Conservation (phyloP, 2,797 vertebrate species). For the Aldrovandia affinis region DNA sequence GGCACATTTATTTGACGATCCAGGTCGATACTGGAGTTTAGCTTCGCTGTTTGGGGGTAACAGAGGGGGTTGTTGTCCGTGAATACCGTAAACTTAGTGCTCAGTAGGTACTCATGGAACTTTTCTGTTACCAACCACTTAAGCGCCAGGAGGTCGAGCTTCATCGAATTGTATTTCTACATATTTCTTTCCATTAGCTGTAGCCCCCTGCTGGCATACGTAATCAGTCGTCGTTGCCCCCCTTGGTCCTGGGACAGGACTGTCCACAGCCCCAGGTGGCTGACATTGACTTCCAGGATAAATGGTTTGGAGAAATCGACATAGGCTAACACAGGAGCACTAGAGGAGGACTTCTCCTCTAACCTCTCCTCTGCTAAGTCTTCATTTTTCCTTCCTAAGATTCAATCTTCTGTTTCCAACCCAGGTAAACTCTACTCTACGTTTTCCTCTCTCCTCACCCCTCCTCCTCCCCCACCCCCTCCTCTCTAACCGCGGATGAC, state of each 20-base stretch:
- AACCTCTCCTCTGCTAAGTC: no score
- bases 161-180: constrained; percentile 22
- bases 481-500: no score
- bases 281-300: constrained; percentile 13
- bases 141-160: constrained; percentile 15
- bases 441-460: no score
- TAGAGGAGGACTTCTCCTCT: no score
- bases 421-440: no score
- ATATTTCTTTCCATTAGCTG: not conserved
- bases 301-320: not conserved
- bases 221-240: not conserved
- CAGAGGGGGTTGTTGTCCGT: not conserved
- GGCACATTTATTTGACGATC: not conserved
- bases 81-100: not conserved
- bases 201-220: not conserved
- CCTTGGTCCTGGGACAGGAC: not conserved
- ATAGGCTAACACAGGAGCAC: no score
- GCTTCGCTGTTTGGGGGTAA: not conserved
- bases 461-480: no score
- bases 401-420: no score
- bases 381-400: no score
- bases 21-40: constrained; percentile 5
- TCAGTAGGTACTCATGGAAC: constrained; percentile 2
- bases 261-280: not conserved
- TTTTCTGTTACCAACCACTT: constrained; percentile 29